Evolutionary conservation across 2,797 vertebrate genomes (phyloP), one percentile per base, ranked within the genome.

Genomic region (Alectoris magna): DNA sequence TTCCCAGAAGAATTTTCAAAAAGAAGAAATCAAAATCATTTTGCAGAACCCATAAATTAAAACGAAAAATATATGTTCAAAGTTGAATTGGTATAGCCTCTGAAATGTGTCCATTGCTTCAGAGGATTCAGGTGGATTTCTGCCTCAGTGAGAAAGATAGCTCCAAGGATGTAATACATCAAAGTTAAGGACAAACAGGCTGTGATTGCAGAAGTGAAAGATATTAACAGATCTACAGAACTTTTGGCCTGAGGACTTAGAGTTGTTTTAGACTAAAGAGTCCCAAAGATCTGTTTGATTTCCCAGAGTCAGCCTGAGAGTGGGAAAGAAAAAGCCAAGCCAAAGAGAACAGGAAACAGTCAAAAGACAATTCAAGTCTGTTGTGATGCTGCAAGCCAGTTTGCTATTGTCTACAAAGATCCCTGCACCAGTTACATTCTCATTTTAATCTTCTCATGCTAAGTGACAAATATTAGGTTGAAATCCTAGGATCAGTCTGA

Each of bases 131-230:
- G 31, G 9, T 75, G 46, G n/a, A 59, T 70, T 93, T 91, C 69
- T 87, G 62, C 53, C 43, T 82, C 49, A 39, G 38, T 82, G 36
- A 90, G 69, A 67, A 74, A 83, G 69, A 75, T 55, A 91, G 43
- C 78, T 91, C n/a, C 62, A 69, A 91, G 90, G 66, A 77, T 21
- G 41, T 66, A 80, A 60, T 83, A 29, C n/a, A 83, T 89, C 88
- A 95, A 58, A 85, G n/a, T 66, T 79, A 84, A 93, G 41, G 64
- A 94, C 60, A 92, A 96, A 88, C 29, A 79, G 19, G 38, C 17
- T 80, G 64, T 68, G 75, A 94, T 14, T 79, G 66, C 41, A 87
- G 43, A 55, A 90, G 38, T 1, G 3, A 82, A 93, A 91, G 48
- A 79, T 88, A 82, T 64, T 79, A 94, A 76, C 14, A 9, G 44